Evolutionary conservation across 2,888 invertebrate genomes (phyloP), one percentile per base, ranked within the genome.

Genomic region (Alentia gelatinosa): DNA sequence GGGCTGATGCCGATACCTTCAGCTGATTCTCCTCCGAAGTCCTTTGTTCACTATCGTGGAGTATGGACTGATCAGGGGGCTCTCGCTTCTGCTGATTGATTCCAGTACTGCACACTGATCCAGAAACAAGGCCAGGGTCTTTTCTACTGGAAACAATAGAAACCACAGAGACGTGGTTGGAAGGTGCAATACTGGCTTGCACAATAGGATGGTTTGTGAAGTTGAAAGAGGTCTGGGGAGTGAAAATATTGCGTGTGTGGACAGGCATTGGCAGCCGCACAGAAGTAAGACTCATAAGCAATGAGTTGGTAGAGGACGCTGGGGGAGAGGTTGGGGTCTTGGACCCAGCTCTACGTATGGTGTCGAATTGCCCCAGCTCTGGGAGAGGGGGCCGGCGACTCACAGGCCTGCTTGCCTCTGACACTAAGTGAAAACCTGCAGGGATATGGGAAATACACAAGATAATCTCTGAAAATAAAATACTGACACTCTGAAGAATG

Each of bases 371-470:
- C 26, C 86, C 86, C 47, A 86, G 42, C 50, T 86, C 86, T 26
- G 86, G 86, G 9, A 86, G 86, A n/a, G 86, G 86, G 86, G 86
- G 86, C 15, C 86, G 86, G 26, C 86, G 86, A 47, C 86, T 86
- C 15, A 86, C 86, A 26, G 86, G 47, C 26, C 86, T 23, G 12
- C 86, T 42, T 26, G 86, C 86, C 47, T 86, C 86, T 86, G 86
- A 47, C 7, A 86, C 86, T 86, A 86, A 86, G 86, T 86, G 86
- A 47, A 26, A 47, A 86, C 86, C 86, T 86, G 86, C 19, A 40
- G 42, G 86, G 86, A 50, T 33, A 42, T 33, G 37, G 37, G 30
- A 79, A 30, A 79, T 79, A 35, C 12, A 30, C 79, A 79, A 79
- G 7, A 79, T n/a, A n/a, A n/a, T n/a, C n/a, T n/a, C n/a, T n/a